Evolutionary conservation across 1,140 invertebrate species (phyloP).

Genomic region (Hylaeus anthracinus): DNA sequence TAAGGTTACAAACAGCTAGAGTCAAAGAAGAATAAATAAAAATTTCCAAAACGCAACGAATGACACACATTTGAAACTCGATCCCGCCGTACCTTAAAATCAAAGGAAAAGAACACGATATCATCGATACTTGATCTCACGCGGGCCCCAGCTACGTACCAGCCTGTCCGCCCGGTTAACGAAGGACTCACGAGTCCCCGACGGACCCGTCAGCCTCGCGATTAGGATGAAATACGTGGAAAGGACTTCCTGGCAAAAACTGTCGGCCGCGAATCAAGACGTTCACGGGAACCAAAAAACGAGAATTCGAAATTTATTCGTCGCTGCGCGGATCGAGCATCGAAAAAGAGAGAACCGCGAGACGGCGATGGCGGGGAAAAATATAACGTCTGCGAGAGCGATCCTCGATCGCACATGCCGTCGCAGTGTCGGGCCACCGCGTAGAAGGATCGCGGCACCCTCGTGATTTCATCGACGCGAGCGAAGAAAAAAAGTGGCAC

Average conservation of each 20-base stretch:
- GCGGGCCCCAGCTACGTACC: too few relatives aligned
- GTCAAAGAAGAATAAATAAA: too few relatives aligned
- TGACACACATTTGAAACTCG: too few relatives aligned
- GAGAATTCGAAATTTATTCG: conserved; percentile 26
- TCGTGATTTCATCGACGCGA: conserved; percentile 67
- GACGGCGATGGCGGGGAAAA: not conserved
- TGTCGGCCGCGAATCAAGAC: conserved; percentile 17
- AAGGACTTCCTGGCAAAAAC: not conserved
- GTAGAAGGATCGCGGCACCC: conserved; percentile 50
- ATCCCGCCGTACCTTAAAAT: too few relatives aligned
- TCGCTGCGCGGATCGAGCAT: conserved; percentile 2
- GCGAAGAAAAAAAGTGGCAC: conserved; percentile 63
- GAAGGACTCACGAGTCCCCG: not conserved
- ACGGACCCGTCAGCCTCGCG: conserved; percentile 17
- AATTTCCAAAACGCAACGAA: too few relatives aligned
- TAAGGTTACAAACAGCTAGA: too few relatives aligned
- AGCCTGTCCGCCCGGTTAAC: too few relatives aligned
- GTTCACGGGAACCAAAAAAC: not conserved
- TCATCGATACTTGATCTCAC: too few relatives aligned
- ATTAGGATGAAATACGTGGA: conserved; percentile 29
- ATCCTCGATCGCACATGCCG: conserved; percentile 23
- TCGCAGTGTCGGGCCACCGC: conserved; percentile 43
- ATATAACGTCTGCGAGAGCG: conserved; percentile 13
- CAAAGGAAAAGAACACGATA: too few relatives aligned
- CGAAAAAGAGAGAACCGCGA: conserved; percentile 9